Conservation (phyloP, 2,113 vertebrate genomes). For the Fregata magnificens region DNA sequence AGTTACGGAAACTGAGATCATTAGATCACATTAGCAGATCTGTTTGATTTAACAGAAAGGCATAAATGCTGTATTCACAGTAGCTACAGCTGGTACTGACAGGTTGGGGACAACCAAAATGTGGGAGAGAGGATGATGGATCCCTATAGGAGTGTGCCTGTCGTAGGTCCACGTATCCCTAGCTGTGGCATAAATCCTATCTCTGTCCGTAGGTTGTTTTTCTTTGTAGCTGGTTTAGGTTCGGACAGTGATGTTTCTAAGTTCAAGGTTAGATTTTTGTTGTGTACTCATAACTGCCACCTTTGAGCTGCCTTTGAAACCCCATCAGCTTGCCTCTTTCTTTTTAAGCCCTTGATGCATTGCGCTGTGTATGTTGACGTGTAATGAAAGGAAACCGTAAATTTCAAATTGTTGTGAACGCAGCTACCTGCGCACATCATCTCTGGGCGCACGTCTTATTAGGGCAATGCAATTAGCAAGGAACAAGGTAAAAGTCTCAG, state of each 20-base stretch:
- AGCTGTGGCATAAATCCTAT: background rate
- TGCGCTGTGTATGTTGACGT: background rate
- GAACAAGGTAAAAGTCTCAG: background rate
- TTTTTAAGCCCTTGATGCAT: background rate
- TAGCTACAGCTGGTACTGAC: background rate
- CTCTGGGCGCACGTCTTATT: rapidly evolving
- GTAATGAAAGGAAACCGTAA: background rate
- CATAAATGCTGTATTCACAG: background rate
- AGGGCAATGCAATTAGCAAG: background rate
- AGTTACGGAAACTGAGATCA: background rate
- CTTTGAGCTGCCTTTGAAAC: background rate
- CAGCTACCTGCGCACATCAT: background rate
- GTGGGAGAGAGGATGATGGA: background rate
- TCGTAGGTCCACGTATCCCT: rapidly evolving
- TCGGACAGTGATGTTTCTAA: background rate
- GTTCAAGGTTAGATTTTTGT: background rate
- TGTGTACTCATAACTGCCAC: background rate
- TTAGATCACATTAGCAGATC: background rate
- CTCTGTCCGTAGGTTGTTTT: rapidly evolving
- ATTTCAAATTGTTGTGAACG: background rate
- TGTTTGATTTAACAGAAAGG: background rate
- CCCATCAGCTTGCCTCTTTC: background rate
- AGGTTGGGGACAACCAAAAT: background rate
- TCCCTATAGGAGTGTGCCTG: background rate
- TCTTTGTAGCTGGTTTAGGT: background rate